These are phyloP conservation scores for Oscheius sp. DNA, from an alignment of 2,888 invertebrate genomes.

Conservation along the genomic window DNA sequence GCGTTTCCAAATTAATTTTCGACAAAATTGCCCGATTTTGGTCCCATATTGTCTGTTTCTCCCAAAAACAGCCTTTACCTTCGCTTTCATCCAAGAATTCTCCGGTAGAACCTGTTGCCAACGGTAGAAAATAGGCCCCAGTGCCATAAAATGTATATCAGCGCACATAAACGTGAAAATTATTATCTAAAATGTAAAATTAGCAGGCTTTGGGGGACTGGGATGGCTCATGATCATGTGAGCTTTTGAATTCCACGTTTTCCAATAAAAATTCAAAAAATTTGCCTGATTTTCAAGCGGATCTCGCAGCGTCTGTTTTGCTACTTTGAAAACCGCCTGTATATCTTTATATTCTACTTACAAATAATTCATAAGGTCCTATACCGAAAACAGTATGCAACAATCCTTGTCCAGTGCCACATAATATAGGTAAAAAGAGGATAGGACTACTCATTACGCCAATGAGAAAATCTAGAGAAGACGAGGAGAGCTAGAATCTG, in stretches of 20 bases:
- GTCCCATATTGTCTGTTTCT: too few relatives aligned
- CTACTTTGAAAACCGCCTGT: too few relatives aligned
- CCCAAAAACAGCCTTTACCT: not conserved
- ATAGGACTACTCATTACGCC: not conserved
- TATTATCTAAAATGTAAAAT: not conserved
- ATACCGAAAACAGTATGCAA: not conserved
- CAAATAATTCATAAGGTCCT: not conserved
- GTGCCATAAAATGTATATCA: not conserved
- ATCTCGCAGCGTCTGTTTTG: too few relatives aligned
- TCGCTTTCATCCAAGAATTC: not conserved
- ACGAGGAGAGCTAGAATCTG: not conserved
- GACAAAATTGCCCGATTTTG: too few relatives aligned
- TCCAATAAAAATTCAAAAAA: too few relatives aligned
- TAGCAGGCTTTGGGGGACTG: too few relatives aligned
- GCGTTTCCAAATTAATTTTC: too few relatives aligned
- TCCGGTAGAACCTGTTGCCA: slow-evolving; percentile 5
- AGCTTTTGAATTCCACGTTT: too few relatives aligned
- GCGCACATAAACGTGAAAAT: slow-evolving; percentile 4
- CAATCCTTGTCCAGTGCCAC: not conserved
- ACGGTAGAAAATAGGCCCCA: not conserved
- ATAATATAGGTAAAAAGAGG: not conserved
- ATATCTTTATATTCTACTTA: not conserved
- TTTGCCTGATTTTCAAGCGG: too few relatives aligned
- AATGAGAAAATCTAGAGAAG: slow-evolving; percentile 5
- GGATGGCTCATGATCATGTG: too few relatives aligned